Percentiles rank a stretch among this genome's conserved stretches.
These are phyloP conservation scores for Papilio glaucus DNA, from an alignment of 1,140 invertebrate species.

Conservation along the genomic window DNA sequence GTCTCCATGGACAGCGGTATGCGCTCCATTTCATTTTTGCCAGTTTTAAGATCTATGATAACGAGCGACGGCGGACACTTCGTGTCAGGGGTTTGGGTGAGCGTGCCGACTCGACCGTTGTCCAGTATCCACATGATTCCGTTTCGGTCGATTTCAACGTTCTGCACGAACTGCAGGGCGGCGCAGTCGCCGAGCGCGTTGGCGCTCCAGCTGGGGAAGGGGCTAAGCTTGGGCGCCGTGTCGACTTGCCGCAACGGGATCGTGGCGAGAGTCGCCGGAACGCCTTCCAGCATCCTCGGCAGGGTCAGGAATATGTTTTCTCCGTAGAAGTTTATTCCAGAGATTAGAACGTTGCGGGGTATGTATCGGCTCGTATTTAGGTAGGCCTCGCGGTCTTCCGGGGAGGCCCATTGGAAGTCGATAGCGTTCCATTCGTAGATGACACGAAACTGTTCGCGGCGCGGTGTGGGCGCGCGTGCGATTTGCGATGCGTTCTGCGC, in stretches of 20 bases:
- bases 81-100: constrained; percentile 72
- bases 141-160: constrained; percentile 87
- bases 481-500: constrained; percentile 59
- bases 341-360: constrained; percentile 85
- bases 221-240: constrained; percentile 85
- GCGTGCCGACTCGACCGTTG: constrained; percentile 84
- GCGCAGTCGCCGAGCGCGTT: constrained; percentile 85
- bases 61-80: constrained; percentile 87
- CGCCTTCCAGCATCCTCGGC: constrained; percentile 86
- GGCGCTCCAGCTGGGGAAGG: constrained; percentile 88
- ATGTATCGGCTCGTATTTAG: constrained; percentile 82
- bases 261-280: constrained; percentile 86
- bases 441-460: constrained; percentile 80
- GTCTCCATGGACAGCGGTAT: constrained; percentile 84
- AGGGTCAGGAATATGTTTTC: constrained; percentile 86
- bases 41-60: constrained; percentile 86
- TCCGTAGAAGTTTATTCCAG: constrained; percentile 86
- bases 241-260: constrained; percentile 82
- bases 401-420: constrained; percentile 78
- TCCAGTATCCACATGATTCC: constrained; percentile 90
- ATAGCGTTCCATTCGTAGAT: constrained; percentile 82
- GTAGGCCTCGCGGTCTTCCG: constrained; percentile 70
- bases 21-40: constrained; percentile 81
- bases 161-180: constrained; percentile 88
- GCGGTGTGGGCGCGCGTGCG: constrained; percentile 49